These are phyloP conservation scores for Coryphaenoides rupestris DNA, from an alignment of 2,113 vertebrate species.

Conservation along the genomic window DNA sequence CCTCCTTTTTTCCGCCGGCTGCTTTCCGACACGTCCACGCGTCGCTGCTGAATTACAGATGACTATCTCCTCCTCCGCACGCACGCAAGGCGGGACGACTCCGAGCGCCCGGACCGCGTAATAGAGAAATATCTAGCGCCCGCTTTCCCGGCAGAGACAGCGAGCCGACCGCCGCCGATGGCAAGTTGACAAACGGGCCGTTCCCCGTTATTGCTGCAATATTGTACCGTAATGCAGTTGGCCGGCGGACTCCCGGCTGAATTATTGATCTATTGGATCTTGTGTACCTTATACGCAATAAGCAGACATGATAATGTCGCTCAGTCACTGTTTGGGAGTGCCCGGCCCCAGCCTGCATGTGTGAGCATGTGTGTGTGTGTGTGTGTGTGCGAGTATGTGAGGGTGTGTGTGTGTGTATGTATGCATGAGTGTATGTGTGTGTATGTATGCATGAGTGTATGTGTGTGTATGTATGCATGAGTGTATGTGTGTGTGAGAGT, in stretches of 20 bases:
- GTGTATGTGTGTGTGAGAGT: no score
- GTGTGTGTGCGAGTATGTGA: not conserved
- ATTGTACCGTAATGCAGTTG: constrained; percentile 39
- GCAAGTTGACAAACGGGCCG: constrained; percentile 27
- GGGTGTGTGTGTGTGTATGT: not conserved
- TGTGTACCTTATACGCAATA: constrained; percentile 33
- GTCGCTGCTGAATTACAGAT: constrained; percentile 20
- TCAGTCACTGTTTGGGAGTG: constrained; percentile 8
- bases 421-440: not conserved
- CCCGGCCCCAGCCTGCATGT: not conserved
- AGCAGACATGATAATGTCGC: constrained; percentile 22
- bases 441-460: constrained; percentile 14
- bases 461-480: no score
- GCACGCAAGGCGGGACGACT: constrained; percentile 7
- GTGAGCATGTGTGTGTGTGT: not conserved
- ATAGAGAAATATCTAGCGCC: constrained; percentile 6
- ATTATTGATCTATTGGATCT: constrained; percentile 46
- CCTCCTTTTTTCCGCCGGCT: not conserved
- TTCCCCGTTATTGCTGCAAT: constrained; percentile 26
- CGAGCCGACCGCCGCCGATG: not conserved
- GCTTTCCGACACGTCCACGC: not conserved
- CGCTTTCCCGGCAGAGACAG: constrained; percentile 1
- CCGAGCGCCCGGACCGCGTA: constrained; percentile 13
- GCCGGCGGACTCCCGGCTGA: constrained; percentile 16
- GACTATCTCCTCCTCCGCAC: constrained; percentile 2